These are phyloP conservation scores for Triplophysa rosa DNA, from an alignment of 2,113 vertebrate species.

Conservation along the genomic window DNA sequence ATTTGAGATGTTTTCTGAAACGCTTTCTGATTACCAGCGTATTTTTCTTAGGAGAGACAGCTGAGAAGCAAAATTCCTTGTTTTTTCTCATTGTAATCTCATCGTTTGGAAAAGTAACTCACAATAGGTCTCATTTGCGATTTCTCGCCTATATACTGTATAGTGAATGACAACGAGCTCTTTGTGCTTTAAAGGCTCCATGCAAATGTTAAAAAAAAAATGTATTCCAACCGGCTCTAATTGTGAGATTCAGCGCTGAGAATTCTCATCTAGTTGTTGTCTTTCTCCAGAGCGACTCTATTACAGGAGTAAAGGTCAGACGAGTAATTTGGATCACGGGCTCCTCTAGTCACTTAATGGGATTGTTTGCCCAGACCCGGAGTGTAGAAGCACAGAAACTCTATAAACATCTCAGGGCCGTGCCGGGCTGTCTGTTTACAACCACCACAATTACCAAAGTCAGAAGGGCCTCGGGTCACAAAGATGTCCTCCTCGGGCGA, in stretches of 20 bases:
- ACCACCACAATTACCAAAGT: slow-evolving; percentile 36
- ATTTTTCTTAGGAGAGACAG: too few relatives aligned
- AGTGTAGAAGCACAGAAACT: slow-evolving; percentile 33
- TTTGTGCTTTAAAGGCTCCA: not conserved
- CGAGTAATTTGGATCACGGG: slow-evolving; percentile 42
- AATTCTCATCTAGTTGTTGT: not conserved
- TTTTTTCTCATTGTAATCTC: too few relatives aligned
- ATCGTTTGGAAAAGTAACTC: too few relatives aligned
- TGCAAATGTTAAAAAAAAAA: not conserved
- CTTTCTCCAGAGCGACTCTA: slow-evolving; percentile 22
- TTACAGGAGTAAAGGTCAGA: slow-evolving; percentile 33
- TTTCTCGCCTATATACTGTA: not conserved
- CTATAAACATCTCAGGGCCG: slow-evolving; percentile 35
- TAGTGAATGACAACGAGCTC: not conserved
- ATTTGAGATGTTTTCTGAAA: too few relatives aligned
- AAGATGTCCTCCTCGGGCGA: slow-evolving; percentile 27
- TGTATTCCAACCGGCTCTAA: not conserved
- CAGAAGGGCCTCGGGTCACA: slow-evolving; percentile 45
- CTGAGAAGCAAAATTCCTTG: too few relatives aligned
- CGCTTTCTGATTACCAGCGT: too few relatives aligned
- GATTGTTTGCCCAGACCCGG: slow-evolving; percentile 28
- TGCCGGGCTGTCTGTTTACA: slow-evolving; percentile 25
- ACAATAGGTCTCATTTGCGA: not conserved
- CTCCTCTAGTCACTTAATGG: slow-evolving; percentile 47
- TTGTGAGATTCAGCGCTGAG: not conserved